Evolutionary conservation across 2,888 invertebrate genomes (phyloP), one percentile per base, ranked within the genome.

Genomic region (Nipponacmea schrenckii): DNA sequence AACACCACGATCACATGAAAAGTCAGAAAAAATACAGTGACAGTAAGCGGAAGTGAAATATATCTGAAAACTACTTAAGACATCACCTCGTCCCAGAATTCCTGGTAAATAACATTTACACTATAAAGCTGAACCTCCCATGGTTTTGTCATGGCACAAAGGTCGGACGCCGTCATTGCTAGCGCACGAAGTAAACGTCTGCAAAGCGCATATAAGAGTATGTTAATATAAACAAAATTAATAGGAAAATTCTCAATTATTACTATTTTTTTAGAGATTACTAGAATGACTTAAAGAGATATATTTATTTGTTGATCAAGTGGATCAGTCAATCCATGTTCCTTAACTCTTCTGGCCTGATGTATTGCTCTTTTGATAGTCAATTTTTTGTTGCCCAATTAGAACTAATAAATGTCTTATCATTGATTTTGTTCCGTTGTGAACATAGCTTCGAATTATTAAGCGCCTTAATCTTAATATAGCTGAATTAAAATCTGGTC

Each of bases 131-230:
- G 95, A 12, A 94, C 91, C 26, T 93, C 92, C 95, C 95, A 95
- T 0, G 95, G 94, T 85, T 95, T 96, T 0, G 94, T 93, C 73
- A 94, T 93, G 0, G 95, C 95, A 65, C 94, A 94, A n/a, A 96
- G 89, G 86, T 96, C 95, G 78, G 94, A 93, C 0, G 93, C 93
- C 0, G 95, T 95, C 95, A 95, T 95, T 0, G 93, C 91, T 75
- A 95, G 92, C 0, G 94, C 94, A 89, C 94, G 93, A 2, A 93
- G 91, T 46, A 94, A 88, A 68, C 73, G 74, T 75, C 87, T 87
- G 78, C 67, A 69, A 66, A 63, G 39, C 27, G 26, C 24, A 39
- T 27, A 62, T 15, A 66, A 4, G 46, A 17, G 24, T 20, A 56
- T 24, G 14, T 24, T 20, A 56, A 56, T n/a, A n/a, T 39, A 10